Percentiles rank a stretch among this genome's conserved stretches.
phyloP scores from a whole-genome alignment of 2,113 vertebrate genomes.

The Zingel zingel region DNA sequence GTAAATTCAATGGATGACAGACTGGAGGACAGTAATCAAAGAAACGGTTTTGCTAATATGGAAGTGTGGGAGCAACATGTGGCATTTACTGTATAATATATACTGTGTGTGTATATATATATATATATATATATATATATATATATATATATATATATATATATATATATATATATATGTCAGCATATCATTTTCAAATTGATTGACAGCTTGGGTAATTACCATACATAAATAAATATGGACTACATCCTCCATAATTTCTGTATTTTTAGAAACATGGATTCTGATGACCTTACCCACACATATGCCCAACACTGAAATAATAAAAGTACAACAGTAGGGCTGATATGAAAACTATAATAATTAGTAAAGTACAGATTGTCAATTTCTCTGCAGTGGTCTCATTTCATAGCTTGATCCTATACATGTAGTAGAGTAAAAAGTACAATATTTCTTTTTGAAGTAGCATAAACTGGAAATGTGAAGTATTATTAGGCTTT shows the following conservation, averaged over 20 bases:
- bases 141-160: too few species aligned
- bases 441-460: not conserved
- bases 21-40: not conserved
- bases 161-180: too few species aligned
- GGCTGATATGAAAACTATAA: not conserved
- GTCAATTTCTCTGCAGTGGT: not conserved
- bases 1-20: not conserved
- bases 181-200: too few species aligned
- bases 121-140: too few species aligned
- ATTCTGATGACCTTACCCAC: not conserved
- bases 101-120: too few species aligned
- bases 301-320: not conserved
- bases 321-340: not conserved
- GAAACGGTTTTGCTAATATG: not conserved
- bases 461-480: not conserved
- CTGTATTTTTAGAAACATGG: not conserved
- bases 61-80: not conserved
- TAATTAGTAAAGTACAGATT: not conserved
- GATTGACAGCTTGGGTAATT: too few species aligned
- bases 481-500: too few species aligned
- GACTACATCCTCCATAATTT: not conserved
- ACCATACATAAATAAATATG: too few species aligned
- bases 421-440: not conserved
- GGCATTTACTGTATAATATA: not conserved
- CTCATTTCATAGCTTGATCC: not conserved